A percentile compares a stretch with the other conserved stretches of the same genome.
Evolutionary conservation across 2,888 invertebrate genomes (phyloP).

Genomic region (Mesorhabditis spiculigera): DNA sequence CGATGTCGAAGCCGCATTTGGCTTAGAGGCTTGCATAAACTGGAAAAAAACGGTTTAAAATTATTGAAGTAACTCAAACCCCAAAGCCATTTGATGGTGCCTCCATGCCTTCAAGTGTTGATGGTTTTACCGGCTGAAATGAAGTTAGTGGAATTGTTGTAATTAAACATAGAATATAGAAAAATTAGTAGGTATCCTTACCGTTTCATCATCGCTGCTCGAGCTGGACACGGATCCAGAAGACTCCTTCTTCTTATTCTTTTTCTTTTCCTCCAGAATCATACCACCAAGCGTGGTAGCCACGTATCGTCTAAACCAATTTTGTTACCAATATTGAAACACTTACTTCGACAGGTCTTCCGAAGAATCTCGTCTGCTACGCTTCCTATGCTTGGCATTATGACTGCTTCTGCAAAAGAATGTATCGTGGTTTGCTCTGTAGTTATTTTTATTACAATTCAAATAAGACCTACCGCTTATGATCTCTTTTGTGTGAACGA

Average conservation of each 20-base stretch:
- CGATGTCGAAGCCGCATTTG: too few species aligned
- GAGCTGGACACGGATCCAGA: background rate
- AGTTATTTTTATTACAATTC: too few species aligned
- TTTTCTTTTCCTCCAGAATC: background rate
- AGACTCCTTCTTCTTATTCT: background rate
- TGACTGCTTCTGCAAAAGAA: background rate
- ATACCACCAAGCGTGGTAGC: background rate
- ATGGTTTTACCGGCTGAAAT: background rate
- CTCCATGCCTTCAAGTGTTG: background rate
- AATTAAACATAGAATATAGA: background rate
- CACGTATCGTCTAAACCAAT: background rate
- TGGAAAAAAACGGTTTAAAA: too few species aligned
- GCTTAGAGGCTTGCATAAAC: too few species aligned
- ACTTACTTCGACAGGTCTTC: background rate
- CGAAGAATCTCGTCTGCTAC: background rate
- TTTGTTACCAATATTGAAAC: background rate
- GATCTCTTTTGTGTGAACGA: too few species aligned
- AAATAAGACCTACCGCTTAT: too few species aligned
- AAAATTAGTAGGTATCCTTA: background rate
- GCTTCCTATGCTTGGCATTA: background rate
- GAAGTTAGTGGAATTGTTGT: background rate
- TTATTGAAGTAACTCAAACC: too few species aligned
- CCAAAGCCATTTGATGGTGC: background rate
- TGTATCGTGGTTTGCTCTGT: background rate
- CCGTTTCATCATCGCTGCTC: background rate